Base-by-base conservation (phyloP, 2,113 vertebrate species). In the Megaleporinus macrocephalus region DNA sequence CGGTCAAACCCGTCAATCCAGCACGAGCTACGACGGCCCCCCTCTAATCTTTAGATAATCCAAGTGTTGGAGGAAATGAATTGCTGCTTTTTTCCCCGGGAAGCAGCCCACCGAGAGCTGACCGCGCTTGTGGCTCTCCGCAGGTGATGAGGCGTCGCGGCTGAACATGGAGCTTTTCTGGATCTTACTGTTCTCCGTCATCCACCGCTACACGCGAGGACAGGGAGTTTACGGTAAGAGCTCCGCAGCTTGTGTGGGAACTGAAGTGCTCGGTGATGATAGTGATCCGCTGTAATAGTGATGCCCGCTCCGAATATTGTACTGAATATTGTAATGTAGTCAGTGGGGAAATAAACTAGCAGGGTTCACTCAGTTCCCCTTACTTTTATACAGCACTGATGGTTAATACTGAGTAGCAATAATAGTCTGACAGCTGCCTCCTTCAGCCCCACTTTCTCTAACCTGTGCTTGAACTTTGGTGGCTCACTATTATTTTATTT, bases 211-310 rank as follows among this genome's bases (percentile, higher is more conserved):
- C 26, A 82, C 88, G 71, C 85, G 83, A 89, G 89, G 91, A 68
- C 94, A 95, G 91, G 94, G 94, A 84, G 94, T 95, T 87, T 95
- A 94, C 85, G 94, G 94, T 95, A 94, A 93, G 93, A 87, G 26
- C 44, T 72, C 26, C 10, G 20, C 4, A 10, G 22, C 5, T 4
- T 15, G 29, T n/a, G 30, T n/a, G 55, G 16, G 7, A 6, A 22
- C 18, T 55, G 53, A 7, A 7, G 16, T 1, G 5, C 2, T 49
- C 15, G 18, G 30, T 13, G 69, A 27, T n/a, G 13, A 55, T 76
- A 41, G 74, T 55, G 33, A 57, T 11, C 20, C 36, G 36, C 36
- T 36, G 36, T 36, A 7, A 36, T n/a, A n/a, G n/a, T n/a, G n/a
- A n/a, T n/a, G n/a, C n/a, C n/a, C n/a, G n/a, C n/a, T n/a, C n/a